Percentiles rank a stretch among this genome's conserved stretches.
Evolutionary conservation across 1,140 invertebrate species (phyloP).

Genomic region (Lasioglossum baleicum): DNA sequence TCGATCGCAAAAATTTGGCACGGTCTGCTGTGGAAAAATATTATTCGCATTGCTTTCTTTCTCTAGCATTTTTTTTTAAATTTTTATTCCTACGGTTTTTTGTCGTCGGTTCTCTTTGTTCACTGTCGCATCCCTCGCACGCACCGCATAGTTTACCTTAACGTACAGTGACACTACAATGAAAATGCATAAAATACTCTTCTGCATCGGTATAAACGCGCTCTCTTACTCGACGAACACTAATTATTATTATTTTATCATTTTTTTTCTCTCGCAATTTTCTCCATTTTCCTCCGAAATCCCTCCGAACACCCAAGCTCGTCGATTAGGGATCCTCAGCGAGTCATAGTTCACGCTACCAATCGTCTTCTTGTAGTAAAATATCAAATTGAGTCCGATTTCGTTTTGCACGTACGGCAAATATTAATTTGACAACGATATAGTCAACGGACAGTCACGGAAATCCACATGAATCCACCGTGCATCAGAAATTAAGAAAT

Average conservation of each 20-base stretch:
- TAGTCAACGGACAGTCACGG: too few relatives aligned
- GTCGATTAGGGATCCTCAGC: neutral
- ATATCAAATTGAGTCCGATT: too few relatives aligned
- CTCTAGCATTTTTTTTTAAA: slow-evolving; percentile 17
- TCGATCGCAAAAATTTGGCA: slow-evolving; percentile 70
- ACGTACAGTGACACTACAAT: slow-evolving; percentile 54
- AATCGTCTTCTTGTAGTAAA: too few relatives aligned
- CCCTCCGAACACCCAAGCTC: slow-evolving; percentile 44
- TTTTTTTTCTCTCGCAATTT: neutral
- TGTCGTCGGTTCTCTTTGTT: slow-evolving; percentile 24
- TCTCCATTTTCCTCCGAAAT: slow-evolving; percentile 20
- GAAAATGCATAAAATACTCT: slow-evolving; percentile 62
- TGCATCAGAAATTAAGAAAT: too few relatives aligned
- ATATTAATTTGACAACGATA: too few relatives aligned
- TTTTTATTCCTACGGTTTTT: slow-evolving; percentile 10
- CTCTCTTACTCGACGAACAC: slow-evolving; percentile 22
- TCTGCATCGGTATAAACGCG: slow-evolving; percentile 53
- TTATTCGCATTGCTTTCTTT: slow-evolving; percentile 40
- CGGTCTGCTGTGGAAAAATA: slow-evolving; percentile 71
- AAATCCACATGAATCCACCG: too few relatives aligned
- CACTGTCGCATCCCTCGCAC: slow-evolving; percentile 5
- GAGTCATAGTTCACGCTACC: neutral
- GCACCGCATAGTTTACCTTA: slow-evolving; percentile 38
- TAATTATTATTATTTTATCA: slow-evolving; percentile 5
- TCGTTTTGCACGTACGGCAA: too few relatives aligned